A percentile compares a stretch with the other conserved stretches of the same genome.
These are phyloP conservation scores for Mionectes macconnelli DNA, from an alignment of 2,113 vertebrate species.

Conservation along the genomic window DNA sequence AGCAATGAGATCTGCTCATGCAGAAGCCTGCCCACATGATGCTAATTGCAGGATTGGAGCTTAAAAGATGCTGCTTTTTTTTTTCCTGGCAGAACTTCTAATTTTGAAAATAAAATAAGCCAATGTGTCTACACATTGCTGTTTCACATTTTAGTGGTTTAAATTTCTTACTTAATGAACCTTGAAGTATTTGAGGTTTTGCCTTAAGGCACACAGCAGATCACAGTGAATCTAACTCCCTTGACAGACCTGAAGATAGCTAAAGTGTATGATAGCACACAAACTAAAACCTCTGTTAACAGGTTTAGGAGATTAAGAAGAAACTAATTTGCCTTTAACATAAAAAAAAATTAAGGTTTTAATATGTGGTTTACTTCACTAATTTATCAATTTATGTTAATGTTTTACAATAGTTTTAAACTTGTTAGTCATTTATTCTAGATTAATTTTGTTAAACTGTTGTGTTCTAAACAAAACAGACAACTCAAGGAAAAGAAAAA, in stretches of 20 bases:
- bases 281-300: neutral
- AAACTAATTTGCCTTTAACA: neutral
- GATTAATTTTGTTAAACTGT: neutral
- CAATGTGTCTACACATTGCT: neutral
- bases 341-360: neutral
- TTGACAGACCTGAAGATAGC: neutral
- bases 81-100: neutral
- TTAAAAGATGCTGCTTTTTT: neutral
- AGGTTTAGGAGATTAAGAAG: constrained; percentile 8
- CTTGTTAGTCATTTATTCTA: neutral
- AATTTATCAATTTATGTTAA: neutral
- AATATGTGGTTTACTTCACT: neutral
- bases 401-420: neutral
- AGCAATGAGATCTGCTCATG: neutral
- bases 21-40: neutral
- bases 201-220: constrained; percentile 10
- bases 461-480: neutral
- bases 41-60: neutral
- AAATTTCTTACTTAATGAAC: constrained; percentile 36
- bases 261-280: neutral
- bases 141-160: constrained; percentile 13
- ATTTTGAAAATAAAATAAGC: constrained; percentile 36
- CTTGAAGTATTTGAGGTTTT: constrained; percentile 49
- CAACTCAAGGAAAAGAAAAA: neutral
- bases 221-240: constrained; percentile 1